Percentiles rank a stretch among this genome's conserved stretches.
Evolutionary conservation across 1,140 invertebrate species (phyloP).

Genomic region (Rhyacophila brunnea): DNA sequence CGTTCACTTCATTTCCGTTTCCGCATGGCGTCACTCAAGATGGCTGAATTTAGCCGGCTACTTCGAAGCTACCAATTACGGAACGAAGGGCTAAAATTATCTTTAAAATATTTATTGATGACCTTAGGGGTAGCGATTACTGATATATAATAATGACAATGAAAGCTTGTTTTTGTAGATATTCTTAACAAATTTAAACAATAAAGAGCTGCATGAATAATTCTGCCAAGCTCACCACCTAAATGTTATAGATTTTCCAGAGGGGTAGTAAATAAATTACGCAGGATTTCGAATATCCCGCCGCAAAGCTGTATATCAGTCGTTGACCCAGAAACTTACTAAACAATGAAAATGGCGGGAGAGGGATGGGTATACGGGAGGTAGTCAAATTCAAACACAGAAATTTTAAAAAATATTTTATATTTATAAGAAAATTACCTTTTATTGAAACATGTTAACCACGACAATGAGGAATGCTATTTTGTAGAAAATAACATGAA

Average conservation of each 20-base stretch:
- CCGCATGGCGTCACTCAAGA: constrained; percentile 17
- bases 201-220: too few relatives aligned
- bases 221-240: too few relatives aligned
- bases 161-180: too few relatives aligned
- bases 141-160: too few relatives aligned
- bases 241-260: too few relatives aligned
- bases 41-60: constrained; percentile 5
- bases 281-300: constrained; percentile 17
- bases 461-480: constrained; percentile 58
- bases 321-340: constrained; percentile 4
- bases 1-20: constrained; percentile 19
- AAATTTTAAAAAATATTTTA: constrained; percentile 36
- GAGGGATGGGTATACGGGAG: neutral
- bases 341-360: neutral
- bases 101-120: too few relatives aligned
- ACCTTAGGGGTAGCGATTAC: too few relatives aligned
- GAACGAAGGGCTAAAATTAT: too few relatives aligned
- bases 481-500: constrained; percentile 58
- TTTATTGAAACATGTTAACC: constrained; percentile 58
- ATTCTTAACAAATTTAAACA: too few relatives aligned
- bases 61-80: too few relatives aligned
- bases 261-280: too few relatives aligned
- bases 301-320: constrained; percentile 13
- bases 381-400: constrained; percentile 29
- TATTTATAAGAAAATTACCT: constrained; percentile 56